Evolutionary conservation across 2,888 invertebrate genomes (phyloP), one percentile per base, ranked within the genome.

Genomic region (Brassicogethes aeneus): DNA sequence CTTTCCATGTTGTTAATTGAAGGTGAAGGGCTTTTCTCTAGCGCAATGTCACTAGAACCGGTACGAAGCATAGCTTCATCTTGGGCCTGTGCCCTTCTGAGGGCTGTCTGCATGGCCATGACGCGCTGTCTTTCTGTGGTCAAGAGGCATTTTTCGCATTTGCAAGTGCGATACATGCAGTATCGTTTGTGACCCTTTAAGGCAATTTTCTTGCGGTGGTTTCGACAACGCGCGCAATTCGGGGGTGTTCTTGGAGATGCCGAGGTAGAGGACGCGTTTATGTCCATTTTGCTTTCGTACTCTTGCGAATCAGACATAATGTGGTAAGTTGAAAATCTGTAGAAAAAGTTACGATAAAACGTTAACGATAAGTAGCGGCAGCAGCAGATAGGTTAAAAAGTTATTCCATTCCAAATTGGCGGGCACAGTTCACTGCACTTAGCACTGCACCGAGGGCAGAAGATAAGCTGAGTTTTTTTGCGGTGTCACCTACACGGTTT

Each of bases 171-270:
- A 70, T 76, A 92, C 59, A 80, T 79, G 75, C 94, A 95, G 70
- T 90, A 91, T 17, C 90, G 77, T 67, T 94, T 94, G 73, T 94
- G 94, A 12, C 90, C 92, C 69, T 90, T 91, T 49, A 93, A 75
- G 66, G 82, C 81, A 52, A 89, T 83, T 66, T 88, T 88, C 60
- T 88, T 74, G n/a, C 85, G 79, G 69, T 94, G 94, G 72, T 93
- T 93, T 45, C 90, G 77, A 68, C 94, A 94, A 16, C 92, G 81
- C 34, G 91, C 91, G 68, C 93, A 94, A 70, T 90, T 92, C 13
- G 92, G 92, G 3, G 89, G 88, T 47, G 88, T 87, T 43, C 90
- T 77, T 12, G 86, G 80, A 35, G 76, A 75, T 43, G 41, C 72
- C 68, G 40, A 79, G 75, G 65, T 79, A 70, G 61, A 75, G 67